phyloP scores from a whole-genome alignment of 2,888 invertebrate species.

The Drosophila rubida region DNA sequence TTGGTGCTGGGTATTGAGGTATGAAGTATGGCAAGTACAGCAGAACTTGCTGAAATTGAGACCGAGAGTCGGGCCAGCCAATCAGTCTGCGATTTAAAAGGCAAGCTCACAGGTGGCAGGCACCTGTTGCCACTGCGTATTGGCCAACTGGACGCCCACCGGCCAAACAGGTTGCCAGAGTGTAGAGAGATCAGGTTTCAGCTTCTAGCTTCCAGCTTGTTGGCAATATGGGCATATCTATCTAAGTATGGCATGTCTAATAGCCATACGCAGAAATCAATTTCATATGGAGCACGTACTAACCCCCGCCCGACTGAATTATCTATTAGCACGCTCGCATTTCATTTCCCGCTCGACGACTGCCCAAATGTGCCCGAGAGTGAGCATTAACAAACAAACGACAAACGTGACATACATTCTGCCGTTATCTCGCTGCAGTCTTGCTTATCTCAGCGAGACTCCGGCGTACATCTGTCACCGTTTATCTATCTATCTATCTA shows the following conservation, averaged over 20 bases:
- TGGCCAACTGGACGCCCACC: constrained; percentile 63
- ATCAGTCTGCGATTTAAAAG: constrained; percentile 51
- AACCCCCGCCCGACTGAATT: constrained; percentile 16
- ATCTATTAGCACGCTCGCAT: constrained; percentile 40
- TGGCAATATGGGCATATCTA: constrained; percentile 3
- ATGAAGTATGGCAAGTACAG: not conserved
- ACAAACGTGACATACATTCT: constrained; percentile 73
- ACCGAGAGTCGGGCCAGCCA: constrained; percentile 32
- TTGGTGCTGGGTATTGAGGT: not conserved
- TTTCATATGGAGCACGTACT: constrained; percentile 60
- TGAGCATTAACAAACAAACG: constrained; percentile 37
- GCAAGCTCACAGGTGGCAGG: constrained; percentile 43
- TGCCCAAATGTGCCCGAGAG: constrained; percentile 14
- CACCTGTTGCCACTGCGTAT: constrained; percentile 59
- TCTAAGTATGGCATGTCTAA: constrained; percentile 26
- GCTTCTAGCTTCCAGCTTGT: too few relatives aligned
- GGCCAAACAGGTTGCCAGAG: constrained; percentile 59
- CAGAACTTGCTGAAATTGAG: constrained; percentile 25
- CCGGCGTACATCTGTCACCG: constrained; percentile 8
- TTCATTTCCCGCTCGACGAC: constrained; percentile 46
- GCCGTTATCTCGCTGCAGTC: constrained; percentile 54
- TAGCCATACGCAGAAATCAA: constrained; percentile 61
- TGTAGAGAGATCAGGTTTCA: constrained; percentile 44
- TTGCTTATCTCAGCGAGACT: constrained; percentile 37
- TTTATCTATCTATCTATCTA: too few relatives aligned